Evolutionary conservation across 2,888 invertebrate species (phyloP).

Genomic region (Salticus scenicus): DNA sequence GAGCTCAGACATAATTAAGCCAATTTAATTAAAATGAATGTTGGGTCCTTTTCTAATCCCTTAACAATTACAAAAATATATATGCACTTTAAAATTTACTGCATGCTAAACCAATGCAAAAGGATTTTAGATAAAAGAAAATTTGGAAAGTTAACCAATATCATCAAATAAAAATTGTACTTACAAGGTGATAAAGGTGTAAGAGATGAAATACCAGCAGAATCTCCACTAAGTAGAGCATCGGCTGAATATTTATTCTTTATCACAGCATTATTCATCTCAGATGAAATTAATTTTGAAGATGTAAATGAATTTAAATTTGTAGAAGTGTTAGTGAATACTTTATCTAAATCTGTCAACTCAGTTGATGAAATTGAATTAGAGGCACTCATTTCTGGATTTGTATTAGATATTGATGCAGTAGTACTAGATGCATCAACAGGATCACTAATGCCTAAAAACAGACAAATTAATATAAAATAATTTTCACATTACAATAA

Average conservation of each 20-base stretch:
- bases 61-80: too few relatives aligned
- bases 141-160: too few relatives aligned
- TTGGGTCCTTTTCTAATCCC: too few relatives aligned
- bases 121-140: too few relatives aligned
- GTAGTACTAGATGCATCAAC: neutral
- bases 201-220: slow-evolving; percentile 32
- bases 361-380: slow-evolving; percentile 6
- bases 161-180: too few relatives aligned
- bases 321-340: slow-evolving; percentile 23
- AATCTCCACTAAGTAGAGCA: slow-evolving; percentile 31
- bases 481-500: neutral
- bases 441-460: slow-evolving; percentile 36
- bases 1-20: too few relatives aligned
- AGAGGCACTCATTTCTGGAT: slow-evolving; percentile 3
- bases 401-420: neutral
- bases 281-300: neutral
- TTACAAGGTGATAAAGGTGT: slow-evolving; percentile 45
- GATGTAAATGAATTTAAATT: neutral
- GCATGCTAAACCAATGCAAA: too few relatives aligned
- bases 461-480: neutral
- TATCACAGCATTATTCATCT: slow-evolving; percentile 44
- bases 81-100: too few relatives aligned
- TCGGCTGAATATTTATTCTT: slow-evolving; percentile 28
- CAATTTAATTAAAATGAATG: too few relatives aligned
- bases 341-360: slow-evolving; percentile 51